phyloP scores from a whole-genome alignment of 2,888 invertebrate genomes.

The Euzetes globulus region DNA sequence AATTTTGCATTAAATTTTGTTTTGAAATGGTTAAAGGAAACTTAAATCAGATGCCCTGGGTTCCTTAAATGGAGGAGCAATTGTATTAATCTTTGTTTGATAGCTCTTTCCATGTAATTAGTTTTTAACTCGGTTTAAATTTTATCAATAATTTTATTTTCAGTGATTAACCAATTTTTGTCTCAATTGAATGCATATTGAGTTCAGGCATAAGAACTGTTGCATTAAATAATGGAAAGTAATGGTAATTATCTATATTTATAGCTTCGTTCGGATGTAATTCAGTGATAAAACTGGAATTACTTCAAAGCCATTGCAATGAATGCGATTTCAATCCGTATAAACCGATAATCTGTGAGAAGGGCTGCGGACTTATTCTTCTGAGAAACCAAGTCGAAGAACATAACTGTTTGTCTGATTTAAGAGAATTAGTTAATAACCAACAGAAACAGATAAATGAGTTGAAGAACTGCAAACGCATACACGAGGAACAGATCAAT shows the following conservation, averaged over 20 bases:
- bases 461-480: conserved; percentile 32
- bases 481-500: conserved; percentile 29
- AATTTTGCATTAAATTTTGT: too few relatives aligned
- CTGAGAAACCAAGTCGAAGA: conserved; percentile 85
- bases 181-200: too few relatives aligned
- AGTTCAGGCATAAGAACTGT: too few relatives aligned
- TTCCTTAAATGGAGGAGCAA: too few relatives aligned
- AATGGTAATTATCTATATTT: neutral
- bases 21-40: too few relatives aligned
- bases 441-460: conserved; percentile 80
- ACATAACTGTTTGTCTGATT: conserved; percentile 84
- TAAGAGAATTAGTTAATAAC: conserved; percentile 70
- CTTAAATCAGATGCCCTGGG: too few relatives aligned
- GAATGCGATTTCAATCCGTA: conserved; percentile 93
- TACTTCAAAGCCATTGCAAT: conserved; percentile 70
- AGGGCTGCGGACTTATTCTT: conserved; percentile 85
- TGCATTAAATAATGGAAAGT: too few relatives aligned
- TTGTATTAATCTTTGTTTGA: too few relatives aligned
- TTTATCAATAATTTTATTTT: too few relatives aligned
- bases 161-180: too few relatives aligned
- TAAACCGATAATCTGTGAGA: conserved; percentile 82
- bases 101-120: too few relatives aligned
- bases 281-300: conserved; percentile 73
- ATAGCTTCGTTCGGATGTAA: conserved; percentile 70
- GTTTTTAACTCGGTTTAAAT: too few relatives aligned